A percentile compares a stretch with the other conserved stretches of the same genome.
These are phyloP conservation scores for Pardalotus punctatus DNA, from an alignment of 2,113 vertebrate genomes.

Conservation along the genomic window DNA sequence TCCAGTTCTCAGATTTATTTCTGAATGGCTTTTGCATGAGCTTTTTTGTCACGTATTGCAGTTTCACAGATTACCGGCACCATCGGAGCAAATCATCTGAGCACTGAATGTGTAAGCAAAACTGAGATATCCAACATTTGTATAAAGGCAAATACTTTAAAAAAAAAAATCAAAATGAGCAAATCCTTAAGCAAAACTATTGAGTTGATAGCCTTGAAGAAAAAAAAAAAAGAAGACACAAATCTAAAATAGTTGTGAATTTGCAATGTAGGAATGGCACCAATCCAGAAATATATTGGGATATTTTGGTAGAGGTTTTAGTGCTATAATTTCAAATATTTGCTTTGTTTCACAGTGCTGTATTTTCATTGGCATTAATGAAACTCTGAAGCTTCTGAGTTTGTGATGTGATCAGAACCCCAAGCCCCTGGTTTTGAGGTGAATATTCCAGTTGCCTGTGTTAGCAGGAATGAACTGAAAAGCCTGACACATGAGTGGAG, in stretches of 20 bases:
- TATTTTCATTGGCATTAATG: neutral
- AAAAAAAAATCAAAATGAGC: neutral
- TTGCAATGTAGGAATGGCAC: neutral
- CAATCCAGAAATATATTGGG: neutral
- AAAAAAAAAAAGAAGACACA: neutral
- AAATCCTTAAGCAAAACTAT: neutral
- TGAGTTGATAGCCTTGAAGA: neutral
- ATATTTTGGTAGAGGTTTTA: neutral
- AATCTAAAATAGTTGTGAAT: neutral
- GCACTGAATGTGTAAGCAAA: slow-evolving; percentile 13
- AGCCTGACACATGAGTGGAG: neutral
- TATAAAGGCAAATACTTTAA: neutral
- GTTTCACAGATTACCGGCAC: neutral
- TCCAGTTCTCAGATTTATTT: neutral
- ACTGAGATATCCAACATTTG: slow-evolving; percentile 21
- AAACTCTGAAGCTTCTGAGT: neutral
- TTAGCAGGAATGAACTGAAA: neutral
- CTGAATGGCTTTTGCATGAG: neutral
- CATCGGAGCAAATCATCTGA: neutral
- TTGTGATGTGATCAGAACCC: neutral
- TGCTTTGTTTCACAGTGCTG: neutral
- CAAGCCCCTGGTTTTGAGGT: neutral
- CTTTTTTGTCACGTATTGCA: neutral
- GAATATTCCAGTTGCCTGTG: neutral
- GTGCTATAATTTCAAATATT: neutral